Evolutionary conservation across 2,113 vertebrate genomes (phyloP).

Genomic region (Scortum barcoo): DNA sequence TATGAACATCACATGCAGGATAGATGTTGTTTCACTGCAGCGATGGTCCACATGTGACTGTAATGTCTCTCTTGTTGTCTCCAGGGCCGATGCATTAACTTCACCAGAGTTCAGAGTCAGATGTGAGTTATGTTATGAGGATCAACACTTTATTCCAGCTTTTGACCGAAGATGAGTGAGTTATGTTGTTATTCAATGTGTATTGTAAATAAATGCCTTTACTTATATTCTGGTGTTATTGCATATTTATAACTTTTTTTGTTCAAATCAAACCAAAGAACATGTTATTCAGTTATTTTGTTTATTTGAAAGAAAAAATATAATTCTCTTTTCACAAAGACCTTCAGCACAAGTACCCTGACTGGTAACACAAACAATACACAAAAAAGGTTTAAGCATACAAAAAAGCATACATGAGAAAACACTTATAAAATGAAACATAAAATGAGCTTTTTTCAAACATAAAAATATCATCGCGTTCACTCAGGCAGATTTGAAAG

Average conservation of each 20-base stretch:
- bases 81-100: constrained; percentile 85
- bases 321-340: constrained; percentile 73
- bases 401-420: constrained; percentile 52
- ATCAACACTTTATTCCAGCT: constrained; percentile 9
- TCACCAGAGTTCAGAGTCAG: constrained; percentile 78
- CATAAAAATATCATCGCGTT: constrained; percentile 46
- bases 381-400: constrained; percentile 30
- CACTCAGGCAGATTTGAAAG: constrained; percentile 40
- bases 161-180: constrained; percentile 25
- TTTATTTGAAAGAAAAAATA: constrained; percentile 78
- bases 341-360: constrained; percentile 70
- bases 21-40: too few relatives aligned
- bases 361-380: constrained; percentile 64
- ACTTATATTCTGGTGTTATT: neutral
- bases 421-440: constrained; percentile 50
- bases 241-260: neutral
- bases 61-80: constrained; percentile 15
- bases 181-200: neutral
- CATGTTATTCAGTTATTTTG: constrained; percentile 20
- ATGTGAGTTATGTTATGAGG: constrained; percentile 35
- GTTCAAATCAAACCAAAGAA: constrained; percentile 7
- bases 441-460: constrained; percentile 37
- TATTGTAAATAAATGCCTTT: constrained; percentile 73
- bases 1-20: neutral
- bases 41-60: neutral